Base-by-base conservation (phyloP, 1,140 invertebrate species). In the Trichonephila clavata region DNA sequence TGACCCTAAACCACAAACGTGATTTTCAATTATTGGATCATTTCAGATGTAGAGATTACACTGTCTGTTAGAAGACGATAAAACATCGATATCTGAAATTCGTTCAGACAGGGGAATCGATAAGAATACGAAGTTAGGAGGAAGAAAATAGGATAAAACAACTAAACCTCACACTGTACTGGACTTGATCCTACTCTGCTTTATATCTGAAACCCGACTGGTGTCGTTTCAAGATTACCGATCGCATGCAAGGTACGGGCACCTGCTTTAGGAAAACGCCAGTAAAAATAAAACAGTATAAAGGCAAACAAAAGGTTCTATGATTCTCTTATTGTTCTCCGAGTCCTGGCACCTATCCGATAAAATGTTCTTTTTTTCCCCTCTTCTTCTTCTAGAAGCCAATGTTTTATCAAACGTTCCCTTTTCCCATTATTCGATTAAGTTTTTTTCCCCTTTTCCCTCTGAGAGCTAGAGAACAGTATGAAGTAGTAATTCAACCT, bases 281-380 rank as follows among this genome's bases (percentile, higher is more conserved):
- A 81, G 60, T 90, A 90, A 90, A 90, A 90, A 90, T 90, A 90
- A 90, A 90, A 81, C 59, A 90, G 59, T 81, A 61, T 24, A 32
- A 61, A 90, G 57, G 68, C 89, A 90, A 90, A 92, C 80, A 84
- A 92, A 89, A 92, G 77, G 32, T 32, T 84, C 90, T 32, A 83
- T 80, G 90, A 92, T 92, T 92, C 90, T 84, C 90, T 61, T 92
- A 92, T 92, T 92, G 90, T 92, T 92, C 90, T 81, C 39, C 59
- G 60, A 92, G 81, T 61, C 71, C 90, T 92, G 90, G 90, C 90
- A 92, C 90, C 90, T 84, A 24, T 84, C 59, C 90, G 90, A 92
- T 92, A 92, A 92, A 90, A 90, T 80, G 71, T 63, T 16, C 50
- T 14, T 20, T 16, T 50, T 88, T 50, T 50, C 10, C 50, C 63